These are phyloP conservation scores for Clinocottus analis DNA, from an alignment of 2,113 vertebrate species.

Conservation along the genomic window DNA sequence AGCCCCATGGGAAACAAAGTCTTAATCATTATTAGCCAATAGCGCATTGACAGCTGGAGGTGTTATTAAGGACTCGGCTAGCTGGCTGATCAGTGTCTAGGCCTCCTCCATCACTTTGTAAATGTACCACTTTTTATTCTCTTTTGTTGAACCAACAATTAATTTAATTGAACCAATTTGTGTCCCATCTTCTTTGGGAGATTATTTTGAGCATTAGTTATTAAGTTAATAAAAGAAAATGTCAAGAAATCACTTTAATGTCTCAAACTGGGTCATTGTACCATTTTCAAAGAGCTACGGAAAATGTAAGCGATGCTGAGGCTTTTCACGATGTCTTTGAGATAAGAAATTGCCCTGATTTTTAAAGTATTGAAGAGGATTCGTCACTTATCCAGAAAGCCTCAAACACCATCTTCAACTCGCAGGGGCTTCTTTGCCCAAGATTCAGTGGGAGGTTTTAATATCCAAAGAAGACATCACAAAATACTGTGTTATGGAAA, in stretches of 20 bases:
- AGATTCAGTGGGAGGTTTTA: too few species aligned
- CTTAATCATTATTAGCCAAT: conserved; percentile 56
- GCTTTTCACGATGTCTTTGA: neutral
- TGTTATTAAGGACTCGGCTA: neutral
- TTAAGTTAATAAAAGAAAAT: neutral
- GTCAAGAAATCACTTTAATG: neutral
- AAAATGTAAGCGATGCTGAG: neutral
- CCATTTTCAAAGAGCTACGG: neutral
- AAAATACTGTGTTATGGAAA: neutral
- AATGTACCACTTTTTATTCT: neutral
- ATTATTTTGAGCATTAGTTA: neutral
- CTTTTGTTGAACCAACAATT: neutral
- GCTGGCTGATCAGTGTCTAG: neutral
- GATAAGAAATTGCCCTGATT: neutral
- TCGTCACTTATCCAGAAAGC: neutral
- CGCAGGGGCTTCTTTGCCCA: too few species aligned
- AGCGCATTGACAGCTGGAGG: conserved; percentile 44
- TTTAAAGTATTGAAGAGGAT: neutral
- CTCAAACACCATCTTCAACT: neutral
- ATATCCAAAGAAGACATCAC: neutral
- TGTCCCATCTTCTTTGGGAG: neutral
- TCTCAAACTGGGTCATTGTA: neutral
- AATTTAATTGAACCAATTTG: neutral
- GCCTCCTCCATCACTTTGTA: neutral
- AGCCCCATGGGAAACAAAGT: conserved; percentile 58